These are phyloP conservation scores for Danaus plexippus DNA, from an alignment of 1,140 invertebrate genomes.

Conservation along the genomic window DNA sequence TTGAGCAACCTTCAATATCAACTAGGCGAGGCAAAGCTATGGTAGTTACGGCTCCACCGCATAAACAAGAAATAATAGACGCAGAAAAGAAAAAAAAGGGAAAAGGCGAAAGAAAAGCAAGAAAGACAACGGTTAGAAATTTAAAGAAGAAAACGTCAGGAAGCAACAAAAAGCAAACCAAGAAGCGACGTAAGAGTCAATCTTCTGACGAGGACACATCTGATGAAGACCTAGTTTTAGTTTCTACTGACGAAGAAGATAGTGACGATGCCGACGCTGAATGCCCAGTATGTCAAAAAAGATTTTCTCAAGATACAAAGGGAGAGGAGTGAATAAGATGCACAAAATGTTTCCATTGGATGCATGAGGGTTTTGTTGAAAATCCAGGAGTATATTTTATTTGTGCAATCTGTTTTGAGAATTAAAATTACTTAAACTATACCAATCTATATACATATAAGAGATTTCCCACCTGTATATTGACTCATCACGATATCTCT, in stretches of 20 bases:
- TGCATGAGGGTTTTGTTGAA: slow-evolving; percentile 9
- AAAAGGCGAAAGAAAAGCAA: background rate
- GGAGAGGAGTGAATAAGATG: slow-evolving; percentile 13
- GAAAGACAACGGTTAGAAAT: slow-evolving; percentile 1
- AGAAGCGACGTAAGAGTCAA: slow-evolving; percentile 8
- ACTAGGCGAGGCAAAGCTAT: slow-evolving; percentile 24
- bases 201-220: slow-evolving; percentile 9
- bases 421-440: slow-evolving; percentile 11
- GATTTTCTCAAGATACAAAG: slow-evolving; percentile 6
- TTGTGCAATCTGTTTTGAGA: slow-evolving; percentile 1
- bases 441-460: no score
- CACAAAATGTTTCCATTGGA: slow-evolving; percentile 13
- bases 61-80: slow-evolving; percentile 25
- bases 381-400: slow-evolving; percentile 7
- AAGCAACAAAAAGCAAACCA: slow-evolving; percentile 13
- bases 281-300: slow-evolving; percentile 7
- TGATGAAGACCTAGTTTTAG: slow-evolving; percentile 13
- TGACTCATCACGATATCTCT: no score
- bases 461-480: no score
- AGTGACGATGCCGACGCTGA: slow-evolving; percentile 12
- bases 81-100: slow-evolving; percentile 8
- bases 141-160: slow-evolving; percentile 2
- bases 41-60: slow-evolving; percentile 20
- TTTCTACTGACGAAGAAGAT: slow-evolving; percentile 8
- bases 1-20: slow-evolving; percentile 15